Evolutionary conservation across 1,140 invertebrate species (phyloP), one percentile per base, ranked within the genome.

Genomic region (Drosophila littoralis): DNA sequence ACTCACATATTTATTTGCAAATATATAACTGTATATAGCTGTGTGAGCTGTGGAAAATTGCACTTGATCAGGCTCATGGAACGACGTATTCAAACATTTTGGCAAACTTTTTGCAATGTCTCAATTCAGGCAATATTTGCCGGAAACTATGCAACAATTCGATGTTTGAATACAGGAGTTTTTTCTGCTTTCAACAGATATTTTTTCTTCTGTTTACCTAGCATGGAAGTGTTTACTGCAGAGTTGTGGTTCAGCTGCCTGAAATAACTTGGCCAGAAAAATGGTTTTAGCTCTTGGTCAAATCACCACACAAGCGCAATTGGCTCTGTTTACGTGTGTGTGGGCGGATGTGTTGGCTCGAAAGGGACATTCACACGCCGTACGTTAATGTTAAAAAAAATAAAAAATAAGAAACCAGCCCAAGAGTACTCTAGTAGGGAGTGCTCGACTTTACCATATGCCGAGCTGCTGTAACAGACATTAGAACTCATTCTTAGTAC

Each of bases 201-300:
- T 28, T 28, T 28, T 28, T 7, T 22, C 68, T 38, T 38, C 2
- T 38, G 10, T 40, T 40, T 38, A 10, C 36, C 36, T 63, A 22
- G 71, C 51, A 54, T 67, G 57, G 51, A 77, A 59, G 79, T 68
- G 79, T 81, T 81, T 46, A 68, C 72, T 80, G 60, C 67, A 51
- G 40, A 52, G 61, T 63, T 71, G 78, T 80, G 35, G 10, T 6
- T 35, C 8, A 64, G 46, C 42, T 57, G 45, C 36, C 57, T 8
- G 40, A 38, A 10, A 10, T 50, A 22, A 35, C n/a, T 7, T 35
- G 50, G 32, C 32, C 50, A 51, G 28, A 51, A 51, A 13, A 64
- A 70, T 54, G 42, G n/a, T 52, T 42, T 15, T n/a, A 22, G 3
- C 48, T 32, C 46, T 66, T 28, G 22, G 22, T 28, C 22, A 28